Conservation (phyloP, 2,113 vertebrate species). For the Leptobrachium leishanense region DNA sequence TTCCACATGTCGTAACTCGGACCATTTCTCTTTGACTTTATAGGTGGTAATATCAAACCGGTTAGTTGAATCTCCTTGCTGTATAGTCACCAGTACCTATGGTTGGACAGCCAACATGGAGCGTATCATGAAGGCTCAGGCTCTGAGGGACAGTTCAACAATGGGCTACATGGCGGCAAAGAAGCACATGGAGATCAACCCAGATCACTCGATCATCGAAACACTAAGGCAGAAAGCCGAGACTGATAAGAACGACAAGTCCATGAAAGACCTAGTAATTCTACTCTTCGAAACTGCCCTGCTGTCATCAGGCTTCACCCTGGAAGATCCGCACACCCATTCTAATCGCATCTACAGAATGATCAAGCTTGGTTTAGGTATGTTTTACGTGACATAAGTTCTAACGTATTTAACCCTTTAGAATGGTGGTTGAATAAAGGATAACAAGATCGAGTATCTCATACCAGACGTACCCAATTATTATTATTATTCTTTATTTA, state of each 20-base stretch:
- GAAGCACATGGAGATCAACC: conserved; percentile 80
- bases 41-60: conserved; percentile 80
- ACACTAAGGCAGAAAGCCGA: conserved; percentile 81
- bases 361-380: conserved; percentile 95
- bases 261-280: conserved; percentile 82
- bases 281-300: conserved; percentile 77
- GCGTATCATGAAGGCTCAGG: conserved; percentile 82
- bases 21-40: not conserved
- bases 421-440: too few species aligned
- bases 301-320: conserved; percentile 78
- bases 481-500: too few species aligned
- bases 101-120: conserved; percentile 86
- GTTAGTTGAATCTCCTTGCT: conserved; percentile 75
- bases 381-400: conserved; percentile 12
- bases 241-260: conserved; percentile 83
- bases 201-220: conserved; percentile 77
- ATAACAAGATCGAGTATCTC: too few species aligned
- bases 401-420: too few species aligned
- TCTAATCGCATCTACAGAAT: conserved; percentile 84
- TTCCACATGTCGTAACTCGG: too few species aligned
- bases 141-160: conserved; percentile 76
- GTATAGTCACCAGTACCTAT: conserved; percentile 73
- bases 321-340: conserved; percentile 82
- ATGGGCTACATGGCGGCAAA: conserved; percentile 86
- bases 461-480: too few species aligned